Percentiles rank a stretch among this genome's conserved stretches.
These are phyloP conservation scores for Corythoichthys intestinalis DNA, from an alignment of 2,113 vertebrate genomes.

Conservation along the genomic window DNA sequence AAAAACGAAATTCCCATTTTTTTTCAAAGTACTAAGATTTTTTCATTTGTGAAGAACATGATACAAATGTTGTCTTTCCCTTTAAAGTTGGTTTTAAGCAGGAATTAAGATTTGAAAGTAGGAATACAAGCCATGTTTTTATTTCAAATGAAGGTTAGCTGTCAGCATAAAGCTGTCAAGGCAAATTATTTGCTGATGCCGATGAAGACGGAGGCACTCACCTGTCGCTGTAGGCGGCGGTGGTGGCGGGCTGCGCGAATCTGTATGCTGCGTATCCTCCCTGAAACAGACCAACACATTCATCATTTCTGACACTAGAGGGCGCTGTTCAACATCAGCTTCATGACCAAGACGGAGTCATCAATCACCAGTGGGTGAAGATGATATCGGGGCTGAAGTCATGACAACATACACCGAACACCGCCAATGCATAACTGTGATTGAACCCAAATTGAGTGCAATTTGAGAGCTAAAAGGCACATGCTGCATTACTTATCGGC, in stretches of 20 bases:
- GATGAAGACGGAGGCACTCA: conserved; percentile 53
- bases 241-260: conserved; percentile 88
- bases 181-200: not conserved
- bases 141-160: too few species aligned
- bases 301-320: conserved; percentile 47
- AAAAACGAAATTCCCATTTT: too few species aligned
- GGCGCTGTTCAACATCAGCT: conserved; percentile 47
- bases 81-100: too few species aligned
- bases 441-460: conserved; percentile 35
- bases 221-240: conserved; percentile 96
- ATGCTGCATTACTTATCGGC: conserved; percentile 53
- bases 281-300: conserved; percentile 48
- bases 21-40: too few species aligned
- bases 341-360: not conserved
- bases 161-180: too few species aligned
- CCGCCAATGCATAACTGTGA: not conserved
- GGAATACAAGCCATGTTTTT: too few species aligned
- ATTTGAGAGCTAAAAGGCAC: conserved; percentile 33
- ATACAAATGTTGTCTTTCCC: too few species aligned
- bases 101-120: too few species aligned
- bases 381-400: not conserved
- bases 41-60: too few species aligned
- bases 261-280: conserved; percentile 88
- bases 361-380: not conserved
- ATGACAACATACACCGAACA: too few species aligned